Percentiles rank a stretch among this genome's conserved stretches.
Evolutionary conservation across 2,888 invertebrate species (phyloP).

Genomic region (Ochropleura leucogaster): DNA sequence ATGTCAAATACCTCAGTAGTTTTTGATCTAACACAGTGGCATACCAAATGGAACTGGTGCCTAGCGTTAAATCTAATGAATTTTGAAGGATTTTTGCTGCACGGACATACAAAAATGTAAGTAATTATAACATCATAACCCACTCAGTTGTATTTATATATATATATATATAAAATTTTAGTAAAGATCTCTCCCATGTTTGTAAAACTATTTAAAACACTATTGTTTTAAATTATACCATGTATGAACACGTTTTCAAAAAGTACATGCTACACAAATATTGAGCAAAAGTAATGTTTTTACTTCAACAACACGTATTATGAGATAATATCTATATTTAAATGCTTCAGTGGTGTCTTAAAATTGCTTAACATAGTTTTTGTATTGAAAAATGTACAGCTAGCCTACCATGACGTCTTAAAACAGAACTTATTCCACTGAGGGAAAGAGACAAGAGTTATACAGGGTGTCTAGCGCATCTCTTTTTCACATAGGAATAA

Average conservation of each 20-base stretch:
- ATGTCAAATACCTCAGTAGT: neutral
- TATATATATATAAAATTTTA: neutral
- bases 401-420: too few relatives aligned
- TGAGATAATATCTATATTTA: slow-evolving; percentile 49
- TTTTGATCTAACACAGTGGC: neutral
- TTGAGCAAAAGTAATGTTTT: slow-evolving; percentile 46
- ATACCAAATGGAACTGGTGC: neutral
- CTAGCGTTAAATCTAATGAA: neutral
- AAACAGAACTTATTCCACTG: too few relatives aligned
- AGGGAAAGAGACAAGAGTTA: too few relatives aligned
- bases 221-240: neutral
- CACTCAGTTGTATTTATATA: neutral
- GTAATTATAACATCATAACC: slow-evolving; percentile 1
- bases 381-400: slow-evolving; percentile 6
- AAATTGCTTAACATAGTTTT: slow-evolving; percentile 22
- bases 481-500: too few relatives aligned
- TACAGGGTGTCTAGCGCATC: too few relatives aligned
- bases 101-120: neutral
- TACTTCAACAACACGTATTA: slow-evolving; percentile 45
- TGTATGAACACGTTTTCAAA: slow-evolving; percentile 36
- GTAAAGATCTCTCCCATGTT: slow-evolving; percentile 7
- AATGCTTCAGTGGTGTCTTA: slow-evolving; percentile 22
- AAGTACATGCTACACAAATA: slow-evolving; percentile 36
- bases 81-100: neutral
- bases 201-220: slow-evolving; percentile 29